Evolutionary conservation across 2,113 vertebrate species (phyloP).

Genomic region (Mobula birostris): DNA sequence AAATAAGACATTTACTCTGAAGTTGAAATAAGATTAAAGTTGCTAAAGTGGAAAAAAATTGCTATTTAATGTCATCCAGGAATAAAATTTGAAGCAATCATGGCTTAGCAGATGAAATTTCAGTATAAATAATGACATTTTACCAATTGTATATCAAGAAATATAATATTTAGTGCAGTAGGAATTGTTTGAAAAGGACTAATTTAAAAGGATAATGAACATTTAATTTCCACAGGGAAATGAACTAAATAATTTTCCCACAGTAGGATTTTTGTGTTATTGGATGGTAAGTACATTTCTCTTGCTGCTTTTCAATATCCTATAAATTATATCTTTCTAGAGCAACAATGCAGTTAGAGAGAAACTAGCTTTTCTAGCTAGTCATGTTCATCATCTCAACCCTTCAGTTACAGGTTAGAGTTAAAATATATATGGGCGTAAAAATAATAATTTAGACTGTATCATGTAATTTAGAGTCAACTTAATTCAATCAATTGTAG

Average conservation of each 20-base stretch:
- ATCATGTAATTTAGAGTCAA: background rate
- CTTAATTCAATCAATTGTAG: background rate
- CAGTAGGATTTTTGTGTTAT: background rate
- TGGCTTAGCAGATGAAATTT: background rate
- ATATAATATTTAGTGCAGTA: background rate
- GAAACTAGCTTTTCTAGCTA: background rate
- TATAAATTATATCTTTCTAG: background rate
- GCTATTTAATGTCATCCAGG: background rate
- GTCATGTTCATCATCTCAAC: background rate
- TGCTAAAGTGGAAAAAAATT: no score
- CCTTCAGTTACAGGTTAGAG: background rate
- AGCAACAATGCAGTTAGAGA: background rate
- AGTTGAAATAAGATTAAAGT: background rate
- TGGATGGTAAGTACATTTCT: background rate
- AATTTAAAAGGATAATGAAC: background rate
- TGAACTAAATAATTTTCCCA: background rate
- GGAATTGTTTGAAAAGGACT: background rate
- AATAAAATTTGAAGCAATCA: background rate
- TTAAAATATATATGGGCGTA: background rate
- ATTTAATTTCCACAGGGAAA: background rate
- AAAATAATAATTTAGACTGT: background rate
- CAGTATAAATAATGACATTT: background rate
- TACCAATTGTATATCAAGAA: background rate
- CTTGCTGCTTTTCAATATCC: background rate
- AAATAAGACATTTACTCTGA: background rate